A percentile compares a stretch with the other conserved stretches of the same genome.
Evolutionary conservation across 1,140 invertebrate genomes (phyloP).

Genomic region (Habropoda laboriosa): DNA sequence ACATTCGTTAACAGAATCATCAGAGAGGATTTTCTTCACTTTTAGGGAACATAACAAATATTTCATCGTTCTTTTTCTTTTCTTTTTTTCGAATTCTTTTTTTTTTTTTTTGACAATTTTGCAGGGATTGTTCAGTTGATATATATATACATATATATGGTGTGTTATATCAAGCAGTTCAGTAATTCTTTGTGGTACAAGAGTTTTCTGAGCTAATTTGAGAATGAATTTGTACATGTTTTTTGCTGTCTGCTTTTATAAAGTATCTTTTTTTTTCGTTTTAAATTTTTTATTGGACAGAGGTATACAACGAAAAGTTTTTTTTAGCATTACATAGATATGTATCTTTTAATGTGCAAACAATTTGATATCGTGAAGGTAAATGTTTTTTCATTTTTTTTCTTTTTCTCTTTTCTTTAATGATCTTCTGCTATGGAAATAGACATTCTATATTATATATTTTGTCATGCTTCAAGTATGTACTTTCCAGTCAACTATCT

Average conservation of each 20-base stretch:
- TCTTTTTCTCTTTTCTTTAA: background rate
- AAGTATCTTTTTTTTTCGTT: background rate
- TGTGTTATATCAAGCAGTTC: background rate
- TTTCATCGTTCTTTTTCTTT: background rate
- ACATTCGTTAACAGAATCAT: constrained; percentile 7
- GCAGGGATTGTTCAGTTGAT: background rate
- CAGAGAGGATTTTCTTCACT: background rate
- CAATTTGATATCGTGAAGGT: background rate
- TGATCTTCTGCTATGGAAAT: background rate
- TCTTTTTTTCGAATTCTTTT: background rate
- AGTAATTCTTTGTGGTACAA: background rate
- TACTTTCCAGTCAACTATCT: background rate
- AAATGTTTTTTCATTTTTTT: background rate
- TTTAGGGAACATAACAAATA: background rate
- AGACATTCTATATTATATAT: background rate
- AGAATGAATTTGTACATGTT: constrained; percentile 25
- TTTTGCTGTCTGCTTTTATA: constrained; percentile 6
- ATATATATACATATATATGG: background rate
- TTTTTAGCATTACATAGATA: background rate
- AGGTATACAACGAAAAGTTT: background rate
- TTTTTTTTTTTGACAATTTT: background rate
- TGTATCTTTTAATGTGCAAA: background rate
- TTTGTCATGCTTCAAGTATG: constrained; percentile 18
- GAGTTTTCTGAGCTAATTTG: background rate
- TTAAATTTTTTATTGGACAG: background rate